Conservation (phyloP, 2,113 vertebrate species). For the Rhegmatorhina hoffmannsi region DNA sequence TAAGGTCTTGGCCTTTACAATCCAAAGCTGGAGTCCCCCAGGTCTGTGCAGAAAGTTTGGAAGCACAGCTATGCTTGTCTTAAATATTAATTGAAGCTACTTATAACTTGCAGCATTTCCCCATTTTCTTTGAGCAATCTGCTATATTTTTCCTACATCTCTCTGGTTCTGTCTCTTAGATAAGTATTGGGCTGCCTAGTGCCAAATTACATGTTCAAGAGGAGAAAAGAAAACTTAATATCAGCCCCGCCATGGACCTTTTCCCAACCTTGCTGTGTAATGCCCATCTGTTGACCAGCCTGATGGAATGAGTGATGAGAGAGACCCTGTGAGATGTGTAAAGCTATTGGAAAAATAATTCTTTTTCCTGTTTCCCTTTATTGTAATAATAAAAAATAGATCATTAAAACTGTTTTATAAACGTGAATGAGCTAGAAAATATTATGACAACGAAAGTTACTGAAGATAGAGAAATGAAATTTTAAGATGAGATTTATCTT, state of each 20-base stretch:
- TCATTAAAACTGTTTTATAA: constrained; percentile 72
- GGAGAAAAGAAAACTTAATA: constrained; percentile 7
- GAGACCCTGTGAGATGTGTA: not conserved
- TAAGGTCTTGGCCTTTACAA: not conserved
- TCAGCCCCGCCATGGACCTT: not conserved
- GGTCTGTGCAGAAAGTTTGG: not conserved
- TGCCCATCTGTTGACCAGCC: constrained; percentile 34
- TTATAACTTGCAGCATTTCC: not conserved
- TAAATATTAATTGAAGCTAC: not conserved
- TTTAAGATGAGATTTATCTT: constrained; percentile 77
- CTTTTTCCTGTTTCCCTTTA: constrained; percentile 40
- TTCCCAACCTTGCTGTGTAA: constrained; percentile 33
- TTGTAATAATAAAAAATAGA: constrained; percentile 66
- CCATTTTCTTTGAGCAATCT: not conserved
- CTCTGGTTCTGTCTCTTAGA: not conserved
- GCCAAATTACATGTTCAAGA: not conserved
- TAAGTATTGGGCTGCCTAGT: not conserved
- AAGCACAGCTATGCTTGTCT: not conserved
- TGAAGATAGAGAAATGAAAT: constrained; percentile 77
- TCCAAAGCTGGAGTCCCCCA: not conserved
- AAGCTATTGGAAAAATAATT: constrained; percentile 26
- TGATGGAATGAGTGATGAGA: constrained; percentile 39
- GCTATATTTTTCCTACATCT: not conserved
- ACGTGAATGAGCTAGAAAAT: constrained; percentile 73
- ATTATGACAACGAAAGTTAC: constrained; percentile 71